These are phyloP conservation scores for Cyrtodaria siliqua DNA, from an alignment of 2,888 invertebrate genomes.

Conservation along the genomic window DNA sequence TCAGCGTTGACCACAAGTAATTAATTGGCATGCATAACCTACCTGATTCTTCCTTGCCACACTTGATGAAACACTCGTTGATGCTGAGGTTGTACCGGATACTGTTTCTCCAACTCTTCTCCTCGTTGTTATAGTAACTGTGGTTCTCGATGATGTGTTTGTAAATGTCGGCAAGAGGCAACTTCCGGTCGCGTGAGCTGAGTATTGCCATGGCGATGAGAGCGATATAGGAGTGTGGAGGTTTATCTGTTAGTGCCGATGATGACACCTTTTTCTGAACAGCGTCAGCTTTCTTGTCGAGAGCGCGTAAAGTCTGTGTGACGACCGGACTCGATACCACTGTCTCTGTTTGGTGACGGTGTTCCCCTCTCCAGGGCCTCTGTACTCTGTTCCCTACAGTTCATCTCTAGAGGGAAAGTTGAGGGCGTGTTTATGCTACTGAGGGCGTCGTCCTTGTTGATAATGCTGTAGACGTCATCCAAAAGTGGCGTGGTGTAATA, in stretches of 20 bases:
- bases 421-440: background rate
- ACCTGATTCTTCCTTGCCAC: constrained; percentile 88
- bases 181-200: constrained; percentile 75
- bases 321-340: constrained; percentile 42
- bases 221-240: constrained; percentile 82
- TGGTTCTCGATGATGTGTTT: no score
- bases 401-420: background rate
- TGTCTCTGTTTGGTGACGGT: constrained; percentile 46
- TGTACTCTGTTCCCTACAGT: background rate
- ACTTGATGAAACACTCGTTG: constrained; percentile 84
- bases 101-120: constrained; percentile 83
- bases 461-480: constrained; percentile 57
- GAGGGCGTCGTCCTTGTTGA: constrained; percentile 34
- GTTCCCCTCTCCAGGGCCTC: constrained; percentile 32
- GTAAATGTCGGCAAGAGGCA: no score
- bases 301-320: constrained; percentile 27
- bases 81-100: constrained; percentile 83
- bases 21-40: no score
- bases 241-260: constrained; percentile 65
- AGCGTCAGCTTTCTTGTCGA: constrained; percentile 57
- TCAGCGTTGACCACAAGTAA: no score
- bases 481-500: constrained; percentile 46
- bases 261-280: constrained; percentile 19
- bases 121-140: constrained; percentile 81
- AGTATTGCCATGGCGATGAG: constrained; percentile 84